Percentiles rank a stretch among this genome's conserved stretches.
Evolutionary conservation across 2,888 invertebrate genomes (phyloP).

Genomic region (Horisme vitalbata): DNA sequence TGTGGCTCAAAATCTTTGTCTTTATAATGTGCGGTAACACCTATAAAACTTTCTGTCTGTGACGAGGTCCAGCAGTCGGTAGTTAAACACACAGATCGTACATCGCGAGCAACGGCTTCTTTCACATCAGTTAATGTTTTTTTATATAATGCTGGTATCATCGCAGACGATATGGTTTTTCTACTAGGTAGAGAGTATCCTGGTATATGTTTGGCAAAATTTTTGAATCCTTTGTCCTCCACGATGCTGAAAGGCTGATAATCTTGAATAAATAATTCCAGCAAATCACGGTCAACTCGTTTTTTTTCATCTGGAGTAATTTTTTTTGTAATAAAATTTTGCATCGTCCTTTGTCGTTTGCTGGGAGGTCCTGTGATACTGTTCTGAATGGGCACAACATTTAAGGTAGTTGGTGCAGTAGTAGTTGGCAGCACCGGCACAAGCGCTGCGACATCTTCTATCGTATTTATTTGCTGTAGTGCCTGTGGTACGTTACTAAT

Average conservation of each 20-base stretch:
- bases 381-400: background rate
- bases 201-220: slow-evolving; percentile 1
- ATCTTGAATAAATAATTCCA: slow-evolving; percentile 15
- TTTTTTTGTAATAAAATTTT: background rate
- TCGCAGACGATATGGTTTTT: slow-evolving; percentile 2
- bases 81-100: slow-evolving; percentile 2
- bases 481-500: background rate
- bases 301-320: slow-evolving; percentile 1
- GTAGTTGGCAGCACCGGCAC: no score
- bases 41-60: background rate
- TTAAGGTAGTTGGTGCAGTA: background rate
- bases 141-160: slow-evolving; percentile 1
- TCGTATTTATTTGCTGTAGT: background rate
- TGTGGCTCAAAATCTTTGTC: no score
- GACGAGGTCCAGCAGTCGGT: slow-evolving; percentile 10
- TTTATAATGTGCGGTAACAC: background rate
- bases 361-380: background rate
- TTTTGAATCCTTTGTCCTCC: slow-evolving; percentile 17
- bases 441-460: background rate
- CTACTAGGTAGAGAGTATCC: slow-evolving; percentile 4
- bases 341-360: slow-evolving; percentile 6
- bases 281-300: slow-evolving; percentile 4
- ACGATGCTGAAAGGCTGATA: slow-evolving; percentile 18
- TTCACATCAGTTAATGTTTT: background rate
- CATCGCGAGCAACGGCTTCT: background rate